These are phyloP conservation scores for Anagrus nilaparvatae DNA, from an alignment of 1,140 invertebrate species.

Conservation along the genomic window DNA sequence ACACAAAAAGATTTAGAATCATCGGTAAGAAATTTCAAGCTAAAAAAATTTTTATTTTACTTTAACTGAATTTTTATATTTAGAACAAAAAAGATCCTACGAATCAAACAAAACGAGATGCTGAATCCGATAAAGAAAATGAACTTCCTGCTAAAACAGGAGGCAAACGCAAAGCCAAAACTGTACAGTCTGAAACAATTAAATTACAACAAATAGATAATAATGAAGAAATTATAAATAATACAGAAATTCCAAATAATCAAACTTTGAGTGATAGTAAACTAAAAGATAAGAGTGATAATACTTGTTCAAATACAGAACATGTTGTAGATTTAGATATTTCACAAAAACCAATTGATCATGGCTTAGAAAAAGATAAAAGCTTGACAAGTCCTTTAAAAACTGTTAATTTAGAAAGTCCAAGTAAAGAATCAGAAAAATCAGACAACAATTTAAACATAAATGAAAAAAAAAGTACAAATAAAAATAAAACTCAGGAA, in stretches of 20 bases:
- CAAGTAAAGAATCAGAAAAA: no score
- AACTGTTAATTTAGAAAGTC: no score
- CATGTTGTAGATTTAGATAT: no score
- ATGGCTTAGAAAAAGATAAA: no score
- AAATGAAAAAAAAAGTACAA: no score
- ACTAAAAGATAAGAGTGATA: not conserved
- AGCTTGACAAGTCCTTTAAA: no score
- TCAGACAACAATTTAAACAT: no score
- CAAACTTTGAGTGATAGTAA: not conserved
- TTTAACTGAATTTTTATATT: not conserved
- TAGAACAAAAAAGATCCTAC: slow-evolving; percentile 2
- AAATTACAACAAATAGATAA: slow-evolving; percentile 6
- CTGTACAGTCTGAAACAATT: not conserved
- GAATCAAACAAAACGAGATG: slow-evolving; percentile 10
- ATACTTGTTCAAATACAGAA: not conserved
- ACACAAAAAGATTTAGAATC: slow-evolving; percentile 19
- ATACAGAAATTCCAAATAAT: not conserved
- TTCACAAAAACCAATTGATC: no score
- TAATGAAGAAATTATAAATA: not conserved
- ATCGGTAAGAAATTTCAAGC: slow-evolving; percentile 14
- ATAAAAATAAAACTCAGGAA: not conserved
- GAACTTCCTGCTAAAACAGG: slow-evolving; percentile 10
- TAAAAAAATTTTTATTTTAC: not conserved
- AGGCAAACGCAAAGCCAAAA: slow-evolving; percentile 14
- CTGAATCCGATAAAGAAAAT: slow-evolving; percentile 26